These are phyloP conservation scores for Chelonia mydas DNA, from an alignment of 2,797 vertebrate species.

Conservation along the genomic window DNA sequence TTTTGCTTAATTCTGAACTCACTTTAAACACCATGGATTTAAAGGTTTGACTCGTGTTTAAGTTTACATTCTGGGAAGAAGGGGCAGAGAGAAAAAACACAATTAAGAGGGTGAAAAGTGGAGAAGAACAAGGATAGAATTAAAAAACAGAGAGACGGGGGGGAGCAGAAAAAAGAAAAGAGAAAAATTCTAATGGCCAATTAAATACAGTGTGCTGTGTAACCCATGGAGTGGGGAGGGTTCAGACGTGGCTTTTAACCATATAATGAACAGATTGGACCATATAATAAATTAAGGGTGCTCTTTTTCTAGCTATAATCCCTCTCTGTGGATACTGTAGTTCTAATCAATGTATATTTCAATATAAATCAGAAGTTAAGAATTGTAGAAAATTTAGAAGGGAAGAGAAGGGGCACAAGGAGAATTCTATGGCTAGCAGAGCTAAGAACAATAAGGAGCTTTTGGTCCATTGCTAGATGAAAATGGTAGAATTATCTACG, in stretches of 20 bases:
- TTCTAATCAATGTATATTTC: neutral
- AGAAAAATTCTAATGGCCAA: neutral
- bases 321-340: neutral
- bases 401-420: neutral
- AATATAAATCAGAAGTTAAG: neutral
- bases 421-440: neutral
- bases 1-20: slow-evolving; percentile 11
- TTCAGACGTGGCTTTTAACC: neutral
- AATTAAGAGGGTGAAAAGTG: neutral
- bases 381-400: neutral
- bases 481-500: neutral
- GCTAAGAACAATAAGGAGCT: neutral
- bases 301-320: neutral
- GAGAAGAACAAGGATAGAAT: neutral
- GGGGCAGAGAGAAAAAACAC: neutral
- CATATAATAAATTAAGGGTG: neutral
- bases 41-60: neutral
- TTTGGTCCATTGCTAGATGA: neutral
- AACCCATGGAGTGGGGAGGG: neutral
- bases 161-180: fast-evolving
- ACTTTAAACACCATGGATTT: neutral
- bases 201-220: neutral
- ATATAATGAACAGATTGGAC: neutral
- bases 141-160: neutral
- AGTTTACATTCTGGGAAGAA: slow-evolving; percentile 26